Conservation (phyloP, 2,888 invertebrate species). For the Heterodera filipjevi region DNA sequence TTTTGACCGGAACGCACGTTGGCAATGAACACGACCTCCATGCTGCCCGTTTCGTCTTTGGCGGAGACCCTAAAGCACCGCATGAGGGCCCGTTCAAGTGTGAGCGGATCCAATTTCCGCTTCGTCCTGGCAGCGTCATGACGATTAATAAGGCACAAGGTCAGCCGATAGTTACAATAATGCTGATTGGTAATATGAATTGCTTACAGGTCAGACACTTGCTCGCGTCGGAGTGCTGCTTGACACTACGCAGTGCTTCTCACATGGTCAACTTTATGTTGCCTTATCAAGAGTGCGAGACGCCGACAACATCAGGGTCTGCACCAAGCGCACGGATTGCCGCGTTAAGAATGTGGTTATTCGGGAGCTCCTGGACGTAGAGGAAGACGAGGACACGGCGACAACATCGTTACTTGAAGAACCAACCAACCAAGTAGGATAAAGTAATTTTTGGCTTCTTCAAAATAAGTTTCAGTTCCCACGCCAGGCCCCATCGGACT, state of each 20-base stretch:
- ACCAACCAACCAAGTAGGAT: neutral
- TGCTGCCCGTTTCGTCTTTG: neutral
- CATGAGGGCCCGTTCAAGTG: slow-evolving; percentile 4
- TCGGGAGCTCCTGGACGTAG: neutral
- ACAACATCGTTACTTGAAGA: neutral
- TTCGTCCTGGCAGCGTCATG: slow-evolving; percentile 12
- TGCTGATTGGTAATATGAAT: no score
- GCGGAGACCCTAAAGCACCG: neutral
- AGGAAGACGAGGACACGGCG: neutral
- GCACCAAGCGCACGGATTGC: neutral
- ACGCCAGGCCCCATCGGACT: neutral
- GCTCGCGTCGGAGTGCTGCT: slow-evolving; percentile 2
- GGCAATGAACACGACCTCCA: slow-evolving; percentile 7
- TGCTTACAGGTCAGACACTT: slow-evolving; percentile 23
- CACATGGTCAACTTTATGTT: slow-evolving; percentile 29
- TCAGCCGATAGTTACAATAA: neutral
- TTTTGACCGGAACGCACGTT: neutral
- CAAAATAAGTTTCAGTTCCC: neutral
- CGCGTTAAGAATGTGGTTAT: neutral
- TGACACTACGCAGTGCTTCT: neutral
- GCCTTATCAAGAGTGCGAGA: slow-evolving; percentile 9
- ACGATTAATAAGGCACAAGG: neutral
- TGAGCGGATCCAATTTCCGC: slow-evolving; percentile 9
- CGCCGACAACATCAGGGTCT: neutral
- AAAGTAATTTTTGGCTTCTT: neutral